Conservation (phyloP, 2,888 invertebrate species). For the Glaucopsyche alexis region DNA sequence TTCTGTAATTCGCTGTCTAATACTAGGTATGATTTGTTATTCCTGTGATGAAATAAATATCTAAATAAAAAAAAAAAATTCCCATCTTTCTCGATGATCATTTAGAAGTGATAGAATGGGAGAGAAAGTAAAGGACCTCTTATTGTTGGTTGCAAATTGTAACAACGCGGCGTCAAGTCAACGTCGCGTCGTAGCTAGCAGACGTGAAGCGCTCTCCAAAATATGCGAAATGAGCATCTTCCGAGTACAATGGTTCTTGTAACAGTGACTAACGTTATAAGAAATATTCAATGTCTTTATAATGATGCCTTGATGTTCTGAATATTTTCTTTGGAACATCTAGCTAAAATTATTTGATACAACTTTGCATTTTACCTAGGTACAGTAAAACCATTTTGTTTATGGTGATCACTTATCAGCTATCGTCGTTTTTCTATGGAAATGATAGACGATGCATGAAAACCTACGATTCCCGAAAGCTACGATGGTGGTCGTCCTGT, state of each 20-base stretch:
- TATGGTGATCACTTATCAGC: too few species aligned
- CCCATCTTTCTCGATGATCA: not conserved
- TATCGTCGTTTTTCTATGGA: too few species aligned
- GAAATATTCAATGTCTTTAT: not conserved
- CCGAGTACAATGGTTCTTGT: not conserved
- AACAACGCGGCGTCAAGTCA: not conserved
- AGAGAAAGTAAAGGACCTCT: not conserved
- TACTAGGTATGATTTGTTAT: too few species aligned
- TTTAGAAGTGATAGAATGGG: not conserved
- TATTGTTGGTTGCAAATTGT: conserved; percentile 4
- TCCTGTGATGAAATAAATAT: too few species aligned
- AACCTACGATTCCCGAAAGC: too few species aligned
- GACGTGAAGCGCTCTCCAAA: conserved; percentile 13
- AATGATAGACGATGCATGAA: too few species aligned
- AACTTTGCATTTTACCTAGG: too few species aligned
- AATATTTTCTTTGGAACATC: not conserved
- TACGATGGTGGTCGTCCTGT: too few species aligned
- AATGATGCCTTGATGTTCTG: not conserved
- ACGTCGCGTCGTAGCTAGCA: not conserved
- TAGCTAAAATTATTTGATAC: not conserved
- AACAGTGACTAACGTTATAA: not conserved
- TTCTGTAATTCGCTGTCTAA: too few species aligned
- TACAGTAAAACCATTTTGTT: too few species aligned
- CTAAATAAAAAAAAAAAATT: too few species aligned
- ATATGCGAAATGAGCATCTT: conserved; percentile 22